phyloP scores from a whole-genome alignment of 2,797 vertebrate genomes.

The Hippoglossus hippoglossus region DNA sequence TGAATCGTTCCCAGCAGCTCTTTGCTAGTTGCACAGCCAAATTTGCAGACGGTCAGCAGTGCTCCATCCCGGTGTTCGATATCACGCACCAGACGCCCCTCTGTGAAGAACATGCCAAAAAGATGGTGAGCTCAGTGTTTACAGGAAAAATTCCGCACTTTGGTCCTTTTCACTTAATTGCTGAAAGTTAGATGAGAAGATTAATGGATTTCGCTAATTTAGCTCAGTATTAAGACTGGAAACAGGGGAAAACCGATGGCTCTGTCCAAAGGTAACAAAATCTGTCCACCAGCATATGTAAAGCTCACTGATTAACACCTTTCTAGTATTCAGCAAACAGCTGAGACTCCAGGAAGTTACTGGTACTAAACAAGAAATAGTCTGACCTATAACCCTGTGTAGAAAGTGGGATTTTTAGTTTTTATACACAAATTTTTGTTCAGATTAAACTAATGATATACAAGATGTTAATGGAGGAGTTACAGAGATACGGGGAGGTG shows the following conservation, averaged over 20 bases:
- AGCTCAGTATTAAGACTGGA: neutral
- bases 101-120: slow-evolving; percentile 99
- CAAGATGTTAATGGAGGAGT: too few relatives aligned
- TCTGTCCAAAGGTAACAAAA: neutral
- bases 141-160: neutral
- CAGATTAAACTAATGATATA: too few relatives aligned
- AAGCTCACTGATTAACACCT: neutral
- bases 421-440: neutral
- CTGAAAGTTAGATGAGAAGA: neutral
- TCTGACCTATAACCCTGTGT: neutral
- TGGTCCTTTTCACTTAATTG: neutral
- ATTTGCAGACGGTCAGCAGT: slow-evolving; percentile 98
- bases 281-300: neutral
- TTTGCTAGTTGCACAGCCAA: slow-evolving; percentile 99
- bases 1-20: slow-evolving; percentile 98
- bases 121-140: slow-evolving; percentile 89
- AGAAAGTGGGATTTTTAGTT: too few relatives aligned
- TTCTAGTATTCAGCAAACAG: neutral
- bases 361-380: neutral
- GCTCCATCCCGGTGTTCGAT: slow-evolving; percentile 98
- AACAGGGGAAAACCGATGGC: too few relatives aligned
- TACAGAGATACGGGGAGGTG: too few relatives aligned
- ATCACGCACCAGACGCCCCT: slow-evolving; percentile 99
- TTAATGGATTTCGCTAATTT: neutral
- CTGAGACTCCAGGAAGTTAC: neutral